phyloP scores from a whole-genome alignment of 2,888 invertebrate species.

The Ditula angustiorana region DNA sequence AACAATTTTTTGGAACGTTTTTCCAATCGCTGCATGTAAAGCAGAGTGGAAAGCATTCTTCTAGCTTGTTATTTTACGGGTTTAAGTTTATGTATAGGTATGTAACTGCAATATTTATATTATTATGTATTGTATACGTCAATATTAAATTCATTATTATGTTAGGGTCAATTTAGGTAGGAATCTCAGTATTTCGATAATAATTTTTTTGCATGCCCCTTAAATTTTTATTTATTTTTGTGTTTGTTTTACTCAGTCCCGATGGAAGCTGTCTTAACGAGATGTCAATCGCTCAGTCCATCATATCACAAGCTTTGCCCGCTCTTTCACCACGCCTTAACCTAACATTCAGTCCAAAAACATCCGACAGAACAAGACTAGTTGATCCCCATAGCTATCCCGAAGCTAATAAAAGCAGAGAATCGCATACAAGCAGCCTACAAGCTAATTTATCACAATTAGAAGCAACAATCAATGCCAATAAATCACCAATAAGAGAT shows the following conservation, averaged over 20 bases:
- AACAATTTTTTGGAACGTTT: slow-evolving; percentile 44
- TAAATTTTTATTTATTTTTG: slow-evolving; percentile 51
- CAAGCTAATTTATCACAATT: slow-evolving; percentile 65
- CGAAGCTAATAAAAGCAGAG: slow-evolving; percentile 73
- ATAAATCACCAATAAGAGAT: slow-evolving; percentile 44
- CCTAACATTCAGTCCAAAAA: slow-evolving; percentile 77
- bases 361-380: slow-evolving; percentile 77
- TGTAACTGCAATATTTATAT: slow-evolving; percentile 39
- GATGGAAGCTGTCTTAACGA: slow-evolving; percentile 84
- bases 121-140: slow-evolving; percentile 45
- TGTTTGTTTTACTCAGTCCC: slow-evolving; percentile 69
- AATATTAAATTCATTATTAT: slow-evolving; percentile 39
- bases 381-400: slow-evolving; percentile 66
- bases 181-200: background rate
- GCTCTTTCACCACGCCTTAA: slow-evolving; percentile 78
- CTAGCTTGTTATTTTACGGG: slow-evolving; percentile 49
- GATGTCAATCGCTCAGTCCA: slow-evolving; percentile 83
- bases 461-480: slow-evolving; percentile 62
- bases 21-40: slow-evolving; percentile 52
- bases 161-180: slow-evolving; percentile 4
- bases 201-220: slow-evolving; percentile 49
- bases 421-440: slow-evolving; percentile 54
- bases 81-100: slow-evolving; percentile 39
- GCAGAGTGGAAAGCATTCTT: slow-evolving; percentile 77
- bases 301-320: slow-evolving; percentile 83